Percentiles rank a stretch among this genome's conserved stretches.
Conservation (phyloP, 2,113 vertebrate species). For the Helogale parvula region DNA sequence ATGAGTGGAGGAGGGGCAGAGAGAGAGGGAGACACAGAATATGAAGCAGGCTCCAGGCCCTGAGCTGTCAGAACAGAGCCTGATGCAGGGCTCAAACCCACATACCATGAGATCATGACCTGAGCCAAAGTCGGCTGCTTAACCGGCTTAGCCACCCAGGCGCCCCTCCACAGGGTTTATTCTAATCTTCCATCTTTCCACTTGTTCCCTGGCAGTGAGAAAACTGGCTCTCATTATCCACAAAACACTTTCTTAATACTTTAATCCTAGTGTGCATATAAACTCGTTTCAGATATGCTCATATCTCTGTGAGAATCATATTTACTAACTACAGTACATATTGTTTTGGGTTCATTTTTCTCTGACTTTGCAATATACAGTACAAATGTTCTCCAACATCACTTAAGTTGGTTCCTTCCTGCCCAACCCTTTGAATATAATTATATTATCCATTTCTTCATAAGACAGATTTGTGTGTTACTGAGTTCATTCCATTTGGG, state of each 20-base stretch:
- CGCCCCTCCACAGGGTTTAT: background rate
- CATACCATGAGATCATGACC: too few species aligned
- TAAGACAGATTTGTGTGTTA: background rate
- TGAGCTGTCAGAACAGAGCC: too few species aligned
- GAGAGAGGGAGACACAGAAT: too few species aligned
- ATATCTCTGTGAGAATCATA: background rate
- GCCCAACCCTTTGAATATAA: background rate
- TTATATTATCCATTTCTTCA: background rate
- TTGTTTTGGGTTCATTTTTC: background rate
- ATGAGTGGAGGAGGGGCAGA: too few species aligned
- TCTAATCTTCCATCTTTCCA: background rate
- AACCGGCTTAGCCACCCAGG: too few species aligned
- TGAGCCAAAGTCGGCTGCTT: too few species aligned
- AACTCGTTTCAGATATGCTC: background rate
- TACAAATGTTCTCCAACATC: background rate
- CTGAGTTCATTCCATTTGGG: background rate
- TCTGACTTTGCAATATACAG: background rate
- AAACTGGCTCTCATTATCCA: background rate
- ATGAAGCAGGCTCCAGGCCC: too few species aligned
- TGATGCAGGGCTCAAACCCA: too few species aligned
- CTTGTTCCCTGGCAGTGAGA: background rate
- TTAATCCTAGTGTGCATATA: background rate
- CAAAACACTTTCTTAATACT: background rate
- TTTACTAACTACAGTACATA: background rate
- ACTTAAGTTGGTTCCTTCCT: background rate